Evolutionary conservation across 2,888 invertebrate species (phyloP), one percentile per base, ranked within the genome.

Genomic region (Chaetoderma sp.): DNA sequence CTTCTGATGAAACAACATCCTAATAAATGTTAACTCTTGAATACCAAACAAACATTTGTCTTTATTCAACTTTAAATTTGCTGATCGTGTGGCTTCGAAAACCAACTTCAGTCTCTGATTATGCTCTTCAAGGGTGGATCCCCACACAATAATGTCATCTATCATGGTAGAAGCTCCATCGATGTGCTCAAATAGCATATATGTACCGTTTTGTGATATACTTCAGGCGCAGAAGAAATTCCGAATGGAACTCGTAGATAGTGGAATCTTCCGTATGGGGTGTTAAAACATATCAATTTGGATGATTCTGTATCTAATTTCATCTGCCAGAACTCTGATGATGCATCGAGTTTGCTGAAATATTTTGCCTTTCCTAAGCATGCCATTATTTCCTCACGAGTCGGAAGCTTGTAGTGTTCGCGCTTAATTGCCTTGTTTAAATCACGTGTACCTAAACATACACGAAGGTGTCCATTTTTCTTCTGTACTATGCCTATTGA

Each of bases 401-500:
- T 68, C 44, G 61, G 65, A 10, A 47, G 32, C 18, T 30, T 30
- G 32, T 60, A 61, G 28, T 60, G 47, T 8, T 36, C 33, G 32
- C 69, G 32, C 32, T 68, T 68, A 4, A 68, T 27, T 5, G 44
- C 49, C 33, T 23, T 52, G 52, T 52, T 52, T 3, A 27, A 33
- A 8, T 23, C 30, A n/a, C 21, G 4, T n/a, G 52, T 62, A 32
- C 68, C 60, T n/a, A 69, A 45, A 50, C 69, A 63, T 32, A 67
- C 42, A 10, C 67, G 21, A 16, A 61, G n/a, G 13, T 25, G 16
- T 13, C 54, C 54, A 16, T 62, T 27, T 27, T 45, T 50, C 28
- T 63, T 74, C 30, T 58, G 50, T 10, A 63, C 65, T 5, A 68
- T 50, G 4, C 70, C 72, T 16, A 74, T 32, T 4, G 70, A 68